Conservation (phyloP, 2,797 vertebrate genomes). For the Argyrosomus regius region DNA sequence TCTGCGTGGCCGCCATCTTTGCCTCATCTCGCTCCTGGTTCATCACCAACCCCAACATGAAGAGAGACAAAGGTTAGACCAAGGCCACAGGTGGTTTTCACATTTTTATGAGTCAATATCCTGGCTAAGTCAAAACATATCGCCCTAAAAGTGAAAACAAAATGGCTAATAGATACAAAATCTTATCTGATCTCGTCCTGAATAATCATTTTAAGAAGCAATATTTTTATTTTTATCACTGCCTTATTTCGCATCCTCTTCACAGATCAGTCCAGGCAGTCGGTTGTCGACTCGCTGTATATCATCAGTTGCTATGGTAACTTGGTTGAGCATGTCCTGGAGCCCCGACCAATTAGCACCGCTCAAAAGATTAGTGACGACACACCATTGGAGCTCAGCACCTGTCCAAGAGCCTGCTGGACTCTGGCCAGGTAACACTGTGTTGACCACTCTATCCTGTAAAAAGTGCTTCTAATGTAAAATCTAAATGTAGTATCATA, state of each 20-base stretch:
- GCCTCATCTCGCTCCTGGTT: slow-evolving; percentile 96
- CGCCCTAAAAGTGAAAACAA: not conserved
- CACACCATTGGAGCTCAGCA: slow-evolving; percentile 94
- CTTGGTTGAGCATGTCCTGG: slow-evolving; percentile 95
- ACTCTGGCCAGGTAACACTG: slow-evolving; percentile 90
- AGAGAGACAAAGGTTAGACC: slow-evolving; percentile 95
- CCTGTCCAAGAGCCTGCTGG: slow-evolving; percentile 96
- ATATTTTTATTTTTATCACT: not conserved
- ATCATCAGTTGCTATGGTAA: slow-evolving; percentile 97
- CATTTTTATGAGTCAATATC: not conserved
- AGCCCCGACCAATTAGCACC: slow-evolving; percentile 94
- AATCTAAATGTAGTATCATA: slow-evolving; percentile 15
- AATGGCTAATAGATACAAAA: not conserved
- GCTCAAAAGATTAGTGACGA: slow-evolving; percentile 96
- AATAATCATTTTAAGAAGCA: not conserved
- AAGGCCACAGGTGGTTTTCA: not conserved
- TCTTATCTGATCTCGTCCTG: not conserved
- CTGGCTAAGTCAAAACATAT: not conserved
- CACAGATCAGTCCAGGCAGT: slow-evolving; percentile 95
- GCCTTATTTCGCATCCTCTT: not conserved
- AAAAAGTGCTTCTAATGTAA: not conserved
- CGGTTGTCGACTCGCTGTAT: slow-evolving; percentile 94
- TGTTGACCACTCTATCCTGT: not conserved
- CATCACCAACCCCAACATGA: slow-evolving; percentile 94
- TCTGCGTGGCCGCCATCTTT: slow-evolving; percentile 94